Evolutionary conservation across 1,140 invertebrate genomes (phyloP).

Genomic region (Mactra quadrangularis): DNA sequence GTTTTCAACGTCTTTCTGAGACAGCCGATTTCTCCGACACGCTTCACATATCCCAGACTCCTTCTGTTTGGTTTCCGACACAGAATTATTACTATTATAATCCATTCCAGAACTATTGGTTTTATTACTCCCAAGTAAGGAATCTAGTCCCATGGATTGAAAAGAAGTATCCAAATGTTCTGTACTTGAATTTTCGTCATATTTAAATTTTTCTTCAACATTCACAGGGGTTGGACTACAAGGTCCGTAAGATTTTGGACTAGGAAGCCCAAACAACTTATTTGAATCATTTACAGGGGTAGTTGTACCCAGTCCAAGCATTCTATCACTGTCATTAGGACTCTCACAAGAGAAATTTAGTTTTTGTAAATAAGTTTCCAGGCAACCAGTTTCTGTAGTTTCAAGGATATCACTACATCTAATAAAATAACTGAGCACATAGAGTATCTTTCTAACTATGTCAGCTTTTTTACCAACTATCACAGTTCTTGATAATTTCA

Average conservation of each 20-base stretch:
- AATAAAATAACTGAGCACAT: conserved; percentile 91
- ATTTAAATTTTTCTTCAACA: background rate
- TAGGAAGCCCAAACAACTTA: background rate
- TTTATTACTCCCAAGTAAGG: conserved; percentile 6
- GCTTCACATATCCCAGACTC: background rate
- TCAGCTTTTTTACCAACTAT: conserved; percentile 88
- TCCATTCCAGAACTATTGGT: background rate
- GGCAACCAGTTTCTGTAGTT: conserved; percentile 72
- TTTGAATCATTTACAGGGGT: conserved; percentile 36
- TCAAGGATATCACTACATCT: conserved; percentile 89
- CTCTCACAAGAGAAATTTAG: conserved; percentile 63
- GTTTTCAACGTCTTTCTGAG: background rate
- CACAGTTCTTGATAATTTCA: conserved; percentile 90
- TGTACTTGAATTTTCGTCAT: background rate
- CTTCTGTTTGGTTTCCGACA: background rate
- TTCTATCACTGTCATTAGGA: conserved; percentile 68
- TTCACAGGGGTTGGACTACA: conserved; percentile 33
- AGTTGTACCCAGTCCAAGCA: background rate
- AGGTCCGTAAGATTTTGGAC: background rate
- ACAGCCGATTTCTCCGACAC: conserved; percentile 34
- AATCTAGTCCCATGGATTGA: conserved; percentile 43
- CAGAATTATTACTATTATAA: conserved; percentile 51
- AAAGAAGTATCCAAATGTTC: conserved; percentile 5
- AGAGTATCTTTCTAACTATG: conserved; percentile 86
- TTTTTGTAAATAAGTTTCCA: conserved; percentile 71